Evolutionary conservation across 2,113 vertebrate species (phyloP).

Genomic region (Catharus minimus): DNA sequence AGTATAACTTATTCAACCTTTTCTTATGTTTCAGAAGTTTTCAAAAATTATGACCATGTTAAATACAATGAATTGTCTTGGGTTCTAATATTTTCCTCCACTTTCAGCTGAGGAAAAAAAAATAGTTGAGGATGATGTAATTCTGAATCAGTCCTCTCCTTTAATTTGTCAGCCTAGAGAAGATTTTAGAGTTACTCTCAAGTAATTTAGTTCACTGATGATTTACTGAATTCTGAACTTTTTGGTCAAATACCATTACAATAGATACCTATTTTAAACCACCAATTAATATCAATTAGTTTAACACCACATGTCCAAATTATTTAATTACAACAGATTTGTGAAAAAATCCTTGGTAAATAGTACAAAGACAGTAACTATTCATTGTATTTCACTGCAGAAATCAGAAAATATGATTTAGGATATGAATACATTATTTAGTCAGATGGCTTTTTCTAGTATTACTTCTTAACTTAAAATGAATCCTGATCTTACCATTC

Average conservation of each 20-base stretch:
- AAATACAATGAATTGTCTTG: background rate
- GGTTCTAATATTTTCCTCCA: background rate
- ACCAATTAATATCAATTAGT: background rate
- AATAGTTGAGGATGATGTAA: background rate
- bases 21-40: background rate
- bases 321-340: background rate
- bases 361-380: background rate
- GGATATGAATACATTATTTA: conserved; percentile 16
- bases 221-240: background rate
- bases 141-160: background rate
- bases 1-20: background rate
- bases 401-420: background rate
- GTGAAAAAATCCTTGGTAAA: background rate
- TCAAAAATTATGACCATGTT: background rate
- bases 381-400: background rate
- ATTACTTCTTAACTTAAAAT: background rate
- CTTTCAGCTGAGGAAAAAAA: background rate
- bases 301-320: background rate
- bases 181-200: background rate
- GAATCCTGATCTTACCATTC: conserved; percentile 8
- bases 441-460: background rate
- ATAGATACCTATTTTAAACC: background rate
- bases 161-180: background rate
- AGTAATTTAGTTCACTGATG: background rate
- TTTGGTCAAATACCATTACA: background rate